phyloP scores from a whole-genome alignment of 1,140 invertebrate species.

The Paraescarpia echinospica region DNA sequence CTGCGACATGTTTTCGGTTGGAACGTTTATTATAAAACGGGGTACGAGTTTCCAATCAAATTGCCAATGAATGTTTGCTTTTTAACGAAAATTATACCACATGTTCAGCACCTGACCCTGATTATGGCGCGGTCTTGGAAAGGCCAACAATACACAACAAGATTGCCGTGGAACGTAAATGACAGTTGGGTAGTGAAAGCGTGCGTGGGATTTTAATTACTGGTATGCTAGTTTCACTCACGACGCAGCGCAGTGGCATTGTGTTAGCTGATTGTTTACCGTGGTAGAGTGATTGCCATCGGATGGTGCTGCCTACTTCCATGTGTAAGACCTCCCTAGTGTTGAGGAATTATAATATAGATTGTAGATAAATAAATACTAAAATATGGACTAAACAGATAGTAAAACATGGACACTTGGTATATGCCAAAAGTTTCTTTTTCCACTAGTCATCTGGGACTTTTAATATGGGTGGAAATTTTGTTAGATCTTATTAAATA shows the following conservation, averaged over 20 bases:
- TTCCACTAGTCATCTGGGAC: no score
- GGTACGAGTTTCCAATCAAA: neutral
- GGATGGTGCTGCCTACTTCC: no score
- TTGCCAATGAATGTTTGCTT: neutral
- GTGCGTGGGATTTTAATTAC: neutral
- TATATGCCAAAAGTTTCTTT: no score
- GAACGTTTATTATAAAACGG: neutral
- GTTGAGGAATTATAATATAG: no score
- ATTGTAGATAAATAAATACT: no score
- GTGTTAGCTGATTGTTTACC: neutral
- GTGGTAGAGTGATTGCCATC: no score
- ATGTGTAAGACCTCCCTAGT: no score
- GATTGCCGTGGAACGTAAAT: neutral
- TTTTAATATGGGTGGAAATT: no score
- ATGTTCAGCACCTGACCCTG: neutral
- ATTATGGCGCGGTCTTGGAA: neutral
- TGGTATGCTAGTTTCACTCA: neutral
- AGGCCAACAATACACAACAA: neutral
- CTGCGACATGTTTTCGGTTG: neutral
- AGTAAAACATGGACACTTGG: no score
- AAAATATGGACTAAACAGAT: no score
- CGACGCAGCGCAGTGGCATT: neutral
- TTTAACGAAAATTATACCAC: neutral
- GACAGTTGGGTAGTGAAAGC: neutral
- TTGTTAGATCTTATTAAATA: neutral